Conservation (phyloP, 2,888 invertebrate species). For the Amaurobius ferox region DNA sequence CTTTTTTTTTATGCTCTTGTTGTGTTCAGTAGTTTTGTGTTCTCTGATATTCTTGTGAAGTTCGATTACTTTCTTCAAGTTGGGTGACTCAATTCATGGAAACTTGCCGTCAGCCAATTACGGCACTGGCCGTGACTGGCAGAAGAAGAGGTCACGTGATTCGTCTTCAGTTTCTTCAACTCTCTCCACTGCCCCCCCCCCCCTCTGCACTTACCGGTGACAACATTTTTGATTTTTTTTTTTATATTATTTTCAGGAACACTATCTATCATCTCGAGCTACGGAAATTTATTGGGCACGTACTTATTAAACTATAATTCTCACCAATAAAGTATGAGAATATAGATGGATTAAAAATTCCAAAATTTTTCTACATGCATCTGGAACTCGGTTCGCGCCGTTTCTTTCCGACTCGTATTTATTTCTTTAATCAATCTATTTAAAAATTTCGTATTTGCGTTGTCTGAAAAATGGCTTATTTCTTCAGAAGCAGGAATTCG, state of each 20-base stretch:
- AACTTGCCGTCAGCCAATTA: constrained; percentile 67
- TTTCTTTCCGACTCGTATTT: too few relatives aligned
- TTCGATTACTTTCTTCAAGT: constrained; percentile 72
- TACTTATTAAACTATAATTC: too few relatives aligned
- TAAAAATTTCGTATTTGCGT: too few relatives aligned
- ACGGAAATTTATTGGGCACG: too few relatives aligned
- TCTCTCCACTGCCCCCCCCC: neutral
- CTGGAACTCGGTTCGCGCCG: too few relatives aligned
- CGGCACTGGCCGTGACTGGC: constrained; percentile 69
- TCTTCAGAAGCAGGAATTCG: too few relatives aligned
- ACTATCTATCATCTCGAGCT: constrained; percentile 32
- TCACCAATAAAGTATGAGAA: too few relatives aligned
- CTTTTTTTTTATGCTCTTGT: constrained; percentile 25
- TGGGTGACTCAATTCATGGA: constrained; percentile 71
- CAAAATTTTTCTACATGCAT: too few relatives aligned
- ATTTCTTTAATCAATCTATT: too few relatives aligned
- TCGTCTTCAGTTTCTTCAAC: constrained; percentile 58
- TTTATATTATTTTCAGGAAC: constrained; percentile 17
- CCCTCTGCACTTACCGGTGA: constrained; percentile 33
- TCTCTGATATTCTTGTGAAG: constrained; percentile 70
- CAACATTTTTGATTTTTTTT: constrained; percentile 49
- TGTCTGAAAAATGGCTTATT: too few relatives aligned
- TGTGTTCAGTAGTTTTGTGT: constrained; percentile 45
- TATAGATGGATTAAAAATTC: too few relatives aligned
- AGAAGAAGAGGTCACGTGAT: constrained; percentile 72